Conservation (phyloP, 2,113 vertebrate species). For the Chauna torquata region DNA sequence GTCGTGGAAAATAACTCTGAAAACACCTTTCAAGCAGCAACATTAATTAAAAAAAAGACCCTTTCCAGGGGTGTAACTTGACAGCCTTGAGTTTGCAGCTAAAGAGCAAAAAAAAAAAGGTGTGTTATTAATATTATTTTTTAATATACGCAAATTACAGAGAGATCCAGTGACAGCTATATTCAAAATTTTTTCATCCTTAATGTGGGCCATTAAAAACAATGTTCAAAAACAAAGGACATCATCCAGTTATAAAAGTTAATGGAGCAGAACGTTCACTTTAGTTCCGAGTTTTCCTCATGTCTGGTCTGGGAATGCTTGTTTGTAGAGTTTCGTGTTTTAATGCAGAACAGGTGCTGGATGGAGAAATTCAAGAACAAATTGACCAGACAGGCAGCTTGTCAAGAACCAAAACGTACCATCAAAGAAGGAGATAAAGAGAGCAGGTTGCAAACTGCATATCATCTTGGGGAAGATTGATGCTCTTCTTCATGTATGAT, state of each 20-base stretch:
- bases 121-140: no score
- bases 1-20: not conserved
- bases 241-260: not conserved
- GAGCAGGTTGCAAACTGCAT: not conserved
- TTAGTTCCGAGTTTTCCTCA: not conserved
- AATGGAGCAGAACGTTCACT: conserved; percentile 28
- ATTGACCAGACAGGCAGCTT: not conserved
- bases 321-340: not conserved
- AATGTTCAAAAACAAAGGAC: not conserved
- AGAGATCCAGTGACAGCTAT: not conserved
- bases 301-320: not conserved
- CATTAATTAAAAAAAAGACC: not conserved
- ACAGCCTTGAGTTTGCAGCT: not conserved
- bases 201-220: not conserved
- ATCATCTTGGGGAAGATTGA: not conserved
- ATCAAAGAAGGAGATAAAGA: not conserved
- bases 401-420: not conserved
- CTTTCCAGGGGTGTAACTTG: not conserved
- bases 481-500: not conserved
- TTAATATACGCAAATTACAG: not conserved
- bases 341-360: conserved; percentile 56
- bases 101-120: not conserved
- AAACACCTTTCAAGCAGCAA: not conserved
- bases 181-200: not conserved
- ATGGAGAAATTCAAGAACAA: not conserved